A percentile compares a stretch with the other conserved stretches of the same genome.
Evolutionary conservation across 2,113 vertebrate species (phyloP).

Genomic region (Herpetotheres cachinnans): DNA sequence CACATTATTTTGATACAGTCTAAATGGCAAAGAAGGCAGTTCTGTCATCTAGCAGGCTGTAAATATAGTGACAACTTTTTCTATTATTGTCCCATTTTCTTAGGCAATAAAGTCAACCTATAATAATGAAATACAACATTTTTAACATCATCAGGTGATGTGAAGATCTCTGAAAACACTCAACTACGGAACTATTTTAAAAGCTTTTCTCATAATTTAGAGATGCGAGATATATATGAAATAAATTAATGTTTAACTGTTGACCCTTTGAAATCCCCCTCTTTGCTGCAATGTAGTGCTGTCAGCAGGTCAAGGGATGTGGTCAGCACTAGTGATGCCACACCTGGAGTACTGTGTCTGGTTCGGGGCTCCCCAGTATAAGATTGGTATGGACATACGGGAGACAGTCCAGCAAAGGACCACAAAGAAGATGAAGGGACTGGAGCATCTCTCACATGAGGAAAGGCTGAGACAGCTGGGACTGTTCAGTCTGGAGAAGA

Average conservation of each 20-base stretch:
- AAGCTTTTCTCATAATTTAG: neutral
- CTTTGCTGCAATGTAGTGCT: neutral
- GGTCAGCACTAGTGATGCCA: neutral
- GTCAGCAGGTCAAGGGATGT: neutral
- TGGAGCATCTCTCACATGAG: neutral
- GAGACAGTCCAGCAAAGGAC: neutral
- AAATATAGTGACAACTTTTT: neutral
- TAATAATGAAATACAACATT: neutral
- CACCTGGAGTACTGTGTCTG: neutral
- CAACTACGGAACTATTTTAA: neutral
- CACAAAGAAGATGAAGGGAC: neutral
- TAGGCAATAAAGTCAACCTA: neutral
- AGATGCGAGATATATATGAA: neutral
- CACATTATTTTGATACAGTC: neutral
- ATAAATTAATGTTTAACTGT: neutral
- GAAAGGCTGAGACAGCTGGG: neutral
- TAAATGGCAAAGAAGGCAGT: neutral
- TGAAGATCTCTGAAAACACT: neutral
- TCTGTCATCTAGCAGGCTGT: neutral
- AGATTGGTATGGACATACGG: neutral
- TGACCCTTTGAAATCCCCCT: neutral
- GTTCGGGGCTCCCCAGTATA: neutral
- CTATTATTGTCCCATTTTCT: neutral
- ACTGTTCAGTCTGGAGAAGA: neutral
- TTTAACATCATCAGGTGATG: neutral